phyloP scores from a whole-genome alignment of 2,797 vertebrate species.

The Ibycter americanus region DNA sequence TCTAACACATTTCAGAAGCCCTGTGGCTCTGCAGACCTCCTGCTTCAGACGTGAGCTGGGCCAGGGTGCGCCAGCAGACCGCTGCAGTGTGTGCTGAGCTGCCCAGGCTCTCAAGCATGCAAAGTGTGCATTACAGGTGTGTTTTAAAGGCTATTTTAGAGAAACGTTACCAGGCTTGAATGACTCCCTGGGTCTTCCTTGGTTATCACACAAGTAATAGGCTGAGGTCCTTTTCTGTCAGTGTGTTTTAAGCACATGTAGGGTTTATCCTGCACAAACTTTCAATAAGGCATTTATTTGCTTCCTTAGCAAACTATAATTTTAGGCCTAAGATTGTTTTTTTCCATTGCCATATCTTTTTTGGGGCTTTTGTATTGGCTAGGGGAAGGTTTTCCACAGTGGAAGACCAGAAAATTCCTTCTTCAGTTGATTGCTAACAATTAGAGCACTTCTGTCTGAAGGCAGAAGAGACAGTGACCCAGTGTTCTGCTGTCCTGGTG shows the following conservation, averaged over 20 bases:
- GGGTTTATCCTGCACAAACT: not conserved
- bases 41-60: not conserved
- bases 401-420: not conserved
- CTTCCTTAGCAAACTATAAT: not conserved
- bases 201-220: rapidly evolving
- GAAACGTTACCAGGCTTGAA: not conserved
- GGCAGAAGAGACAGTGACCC: not conserved
- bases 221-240: not conserved
- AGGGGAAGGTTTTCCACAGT: not conserved
- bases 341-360: not conserved
- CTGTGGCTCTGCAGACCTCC: not conserved
- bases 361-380: not conserved
- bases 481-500: not conserved
- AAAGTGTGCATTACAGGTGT: rapidly evolving
- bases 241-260: not conserved
- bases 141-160: not conserved
- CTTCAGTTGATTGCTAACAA: not conserved
- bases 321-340: not conserved
- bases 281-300: not conserved
- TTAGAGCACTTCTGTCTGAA: not conserved
- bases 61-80: not conserved
- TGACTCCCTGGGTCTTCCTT: not conserved
- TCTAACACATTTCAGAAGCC: not conserved
- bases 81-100: not conserved
- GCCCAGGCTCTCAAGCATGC: not conserved